phyloP scores from a whole-genome alignment of 2,113 vertebrate genomes.

The Malurus alboscapulatus region DNA sequence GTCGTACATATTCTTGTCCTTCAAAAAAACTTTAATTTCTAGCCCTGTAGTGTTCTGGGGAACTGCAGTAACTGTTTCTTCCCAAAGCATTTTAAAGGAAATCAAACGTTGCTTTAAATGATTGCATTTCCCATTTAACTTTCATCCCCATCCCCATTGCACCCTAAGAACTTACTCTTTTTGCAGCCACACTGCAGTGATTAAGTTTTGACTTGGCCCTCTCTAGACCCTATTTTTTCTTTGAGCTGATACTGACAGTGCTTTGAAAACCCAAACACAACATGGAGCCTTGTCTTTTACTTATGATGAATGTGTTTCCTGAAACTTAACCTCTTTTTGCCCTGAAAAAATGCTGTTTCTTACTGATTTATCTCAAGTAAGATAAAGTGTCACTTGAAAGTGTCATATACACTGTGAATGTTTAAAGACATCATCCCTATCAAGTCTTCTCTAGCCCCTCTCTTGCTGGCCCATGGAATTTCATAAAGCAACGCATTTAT shows the following conservation, averaged over 20 bases:
- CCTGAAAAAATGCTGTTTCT: background rate
- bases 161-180: background rate
- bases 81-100: background rate
- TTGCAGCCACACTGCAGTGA: background rate
- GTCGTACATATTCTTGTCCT: background rate
- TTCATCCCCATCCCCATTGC: background rate
- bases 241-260: background rate
- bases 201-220: background rate
- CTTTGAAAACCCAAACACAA: background rate
- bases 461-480: background rate
- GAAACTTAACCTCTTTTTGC: background rate
- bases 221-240: fast-evolving
- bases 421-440: background rate
- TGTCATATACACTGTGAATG: fast-evolving
- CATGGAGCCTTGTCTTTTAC: background rate
- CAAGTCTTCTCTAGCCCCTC: background rate
- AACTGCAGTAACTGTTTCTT: background rate
- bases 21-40: background rate
- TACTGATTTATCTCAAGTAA: background rate
- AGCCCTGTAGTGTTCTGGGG: background rate
- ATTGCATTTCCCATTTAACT: background rate
- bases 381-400: background rate
- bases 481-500: fast-evolving
- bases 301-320: background rate
- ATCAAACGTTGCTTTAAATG: background rate